Conservation (phyloP, 2,113 vertebrate genomes). For the Indicator indicator region DNA sequence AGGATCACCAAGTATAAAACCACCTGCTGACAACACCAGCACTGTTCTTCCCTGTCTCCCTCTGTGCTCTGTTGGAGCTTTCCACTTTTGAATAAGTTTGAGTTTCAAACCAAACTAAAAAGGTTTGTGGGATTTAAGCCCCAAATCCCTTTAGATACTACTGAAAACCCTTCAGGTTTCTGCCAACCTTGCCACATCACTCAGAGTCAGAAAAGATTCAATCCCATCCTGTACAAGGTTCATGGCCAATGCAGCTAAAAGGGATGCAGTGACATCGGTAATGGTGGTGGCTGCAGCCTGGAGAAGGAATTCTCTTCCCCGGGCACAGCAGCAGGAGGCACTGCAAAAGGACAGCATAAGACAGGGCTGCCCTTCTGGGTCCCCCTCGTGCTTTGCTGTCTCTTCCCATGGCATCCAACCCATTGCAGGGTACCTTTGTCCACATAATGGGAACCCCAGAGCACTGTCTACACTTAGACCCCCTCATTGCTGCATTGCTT, state of each 20-base stretch:
- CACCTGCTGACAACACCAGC: background rate
- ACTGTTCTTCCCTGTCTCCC: background rate
- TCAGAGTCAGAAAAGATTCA: background rate
- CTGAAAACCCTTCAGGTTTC: background rate
- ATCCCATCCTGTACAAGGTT: background rate
- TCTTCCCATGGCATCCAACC: background rate
- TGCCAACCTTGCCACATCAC: background rate
- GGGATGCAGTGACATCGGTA: background rate
- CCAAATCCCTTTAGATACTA: background rate
- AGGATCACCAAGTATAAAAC: background rate
- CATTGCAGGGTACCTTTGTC: background rate
- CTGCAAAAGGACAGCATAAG: background rate
- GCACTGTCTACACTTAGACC: background rate
- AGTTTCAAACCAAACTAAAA: conserved; percentile 1
- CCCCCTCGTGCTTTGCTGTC: rapidly evolving
- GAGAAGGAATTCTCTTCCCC: background rate
- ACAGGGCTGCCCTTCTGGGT: background rate
- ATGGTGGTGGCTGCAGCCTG: background rate
- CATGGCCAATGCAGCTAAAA: rapidly evolving
- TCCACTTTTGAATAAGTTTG: background rate
- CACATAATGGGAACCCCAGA: background rate
- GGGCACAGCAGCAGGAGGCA: background rate
- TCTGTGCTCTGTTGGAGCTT: background rate
- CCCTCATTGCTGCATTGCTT: background rate
- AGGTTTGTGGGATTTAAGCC: background rate